phyloP scores from a whole-genome alignment of 2,888 invertebrate genomes.

The Lomographa bimaculata region DNA sequence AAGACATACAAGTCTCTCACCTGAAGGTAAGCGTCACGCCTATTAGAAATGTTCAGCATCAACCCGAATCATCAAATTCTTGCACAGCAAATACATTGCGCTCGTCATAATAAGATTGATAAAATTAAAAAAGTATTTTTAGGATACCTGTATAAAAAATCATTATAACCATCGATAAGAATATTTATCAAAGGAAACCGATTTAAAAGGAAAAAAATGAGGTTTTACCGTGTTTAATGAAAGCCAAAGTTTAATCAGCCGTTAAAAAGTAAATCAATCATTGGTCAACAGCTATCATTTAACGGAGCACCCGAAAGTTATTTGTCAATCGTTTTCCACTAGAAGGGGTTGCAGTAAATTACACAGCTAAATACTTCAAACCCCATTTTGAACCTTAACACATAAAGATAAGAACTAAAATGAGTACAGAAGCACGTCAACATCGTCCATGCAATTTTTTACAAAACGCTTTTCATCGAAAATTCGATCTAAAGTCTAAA shows the following conservation, averaged over 20 bases:
- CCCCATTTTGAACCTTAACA: conserved; percentile 21
- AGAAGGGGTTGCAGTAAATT: conserved; percentile 34
- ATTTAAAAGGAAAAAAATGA: no score
- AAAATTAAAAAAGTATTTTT: no score
- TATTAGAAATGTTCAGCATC: no score
- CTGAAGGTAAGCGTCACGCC: no score
- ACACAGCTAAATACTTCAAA: not conserved
- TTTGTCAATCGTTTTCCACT: conserved; percentile 47
- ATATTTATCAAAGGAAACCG: no score
- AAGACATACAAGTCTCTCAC: no score
- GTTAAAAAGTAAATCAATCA: conserved; percentile 43
- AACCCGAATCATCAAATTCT: no score
- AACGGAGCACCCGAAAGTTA: conserved; percentile 41
- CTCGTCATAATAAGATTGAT: no score
- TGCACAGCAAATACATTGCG: no score
- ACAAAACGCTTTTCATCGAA: conserved; percentile 10
- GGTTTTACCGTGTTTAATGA: no score
- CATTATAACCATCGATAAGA: no score
- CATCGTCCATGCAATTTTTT: conserved; percentile 7
- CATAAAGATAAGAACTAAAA: conserved; percentile 22
- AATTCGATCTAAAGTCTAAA: conserved; percentile 16
- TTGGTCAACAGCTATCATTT: conserved; percentile 41
- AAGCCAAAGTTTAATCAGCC: conserved; percentile 29
- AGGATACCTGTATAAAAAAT: no score
- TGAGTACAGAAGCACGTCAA: conserved; percentile 18